phyloP scores from a whole-genome alignment of 2,888 invertebrate genomes.

The Eulithis testata region DNA sequence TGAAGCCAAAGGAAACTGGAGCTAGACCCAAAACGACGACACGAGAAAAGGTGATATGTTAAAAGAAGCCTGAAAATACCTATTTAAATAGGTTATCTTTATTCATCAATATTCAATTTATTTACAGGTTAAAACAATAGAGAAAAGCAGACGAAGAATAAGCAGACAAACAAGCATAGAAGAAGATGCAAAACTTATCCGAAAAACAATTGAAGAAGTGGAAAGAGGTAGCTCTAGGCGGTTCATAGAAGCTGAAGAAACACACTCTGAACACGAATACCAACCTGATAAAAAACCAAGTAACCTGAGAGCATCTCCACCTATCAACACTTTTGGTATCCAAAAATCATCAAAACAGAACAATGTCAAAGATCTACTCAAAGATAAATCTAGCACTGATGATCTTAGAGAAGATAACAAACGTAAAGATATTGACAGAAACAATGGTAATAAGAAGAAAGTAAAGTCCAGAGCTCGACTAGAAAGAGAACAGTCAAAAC shows the following conservation, averaged over 20 bases:
- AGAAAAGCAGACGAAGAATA: conserved; percentile 62
- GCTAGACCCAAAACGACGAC: conserved; percentile 58
- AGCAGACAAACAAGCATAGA: conserved; percentile 75
- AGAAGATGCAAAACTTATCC: conserved; percentile 77
- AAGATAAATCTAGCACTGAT: conserved; percentile 54
- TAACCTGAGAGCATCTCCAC: conserved; percentile 48
- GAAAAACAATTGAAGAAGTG: conserved; percentile 79
- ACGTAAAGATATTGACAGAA: conserved; percentile 68
- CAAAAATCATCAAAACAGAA: conserved; percentile 54
- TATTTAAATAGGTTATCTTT: background rate
- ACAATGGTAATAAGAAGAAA: conserved; percentile 74
- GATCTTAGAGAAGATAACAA: conserved; percentile 66
- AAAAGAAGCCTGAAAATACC: background rate
- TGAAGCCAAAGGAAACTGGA: conserved; percentile 58
- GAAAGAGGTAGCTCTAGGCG: conserved; percentile 72
- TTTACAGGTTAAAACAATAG: conserved; percentile 59
- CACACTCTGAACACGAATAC: conserved; percentile 38
- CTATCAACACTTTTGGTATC: conserved; percentile 55
- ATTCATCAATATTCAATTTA: conserved; percentile 18
- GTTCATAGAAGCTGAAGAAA: conserved; percentile 56
- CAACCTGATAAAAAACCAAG: conserved; percentile 29
- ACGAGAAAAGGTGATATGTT: conserved; percentile 67
- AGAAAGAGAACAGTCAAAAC: conserved; percentile 80
- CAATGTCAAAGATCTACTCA: conserved; percentile 44
- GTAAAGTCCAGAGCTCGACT: conserved; percentile 75